Conservation (phyloP, 2,113 vertebrate species). For the Hydropotes inermis region DNA sequence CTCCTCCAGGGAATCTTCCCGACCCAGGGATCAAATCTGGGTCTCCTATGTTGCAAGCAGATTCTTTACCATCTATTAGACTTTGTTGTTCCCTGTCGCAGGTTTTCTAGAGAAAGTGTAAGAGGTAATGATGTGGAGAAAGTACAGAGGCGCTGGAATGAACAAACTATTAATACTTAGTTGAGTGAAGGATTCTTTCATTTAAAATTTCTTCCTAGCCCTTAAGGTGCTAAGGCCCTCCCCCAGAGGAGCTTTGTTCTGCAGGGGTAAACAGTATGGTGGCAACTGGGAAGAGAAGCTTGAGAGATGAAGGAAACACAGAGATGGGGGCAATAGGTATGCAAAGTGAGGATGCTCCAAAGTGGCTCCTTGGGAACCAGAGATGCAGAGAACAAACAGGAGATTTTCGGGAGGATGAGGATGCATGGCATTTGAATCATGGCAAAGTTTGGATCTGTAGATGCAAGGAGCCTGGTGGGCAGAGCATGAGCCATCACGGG, state of each 20-base stretch:
- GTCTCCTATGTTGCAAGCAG: neutral
- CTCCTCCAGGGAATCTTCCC: neutral
- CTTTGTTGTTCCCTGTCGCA: neutral
- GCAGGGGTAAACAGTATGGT: fast-evolving
- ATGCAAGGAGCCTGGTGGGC: neutral
- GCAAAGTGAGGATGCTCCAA: neutral
- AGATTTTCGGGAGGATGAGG: neutral
- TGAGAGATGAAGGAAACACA: neutral
- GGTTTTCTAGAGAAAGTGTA: neutral
- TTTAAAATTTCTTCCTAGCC: neutral
- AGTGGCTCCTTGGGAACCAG: neutral
- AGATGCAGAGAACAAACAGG: neutral
- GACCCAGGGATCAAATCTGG: neutral
- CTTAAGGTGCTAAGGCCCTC: neutral
- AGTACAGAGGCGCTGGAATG: neutral
- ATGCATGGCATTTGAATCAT: fast-evolving
- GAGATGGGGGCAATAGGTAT: neutral
- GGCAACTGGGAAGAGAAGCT: too few species aligned
- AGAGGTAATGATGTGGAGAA: neutral
- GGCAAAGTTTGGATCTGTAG: fast-evolving
- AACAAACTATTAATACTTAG: neutral
- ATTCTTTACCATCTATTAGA: neutral
- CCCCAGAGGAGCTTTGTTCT: neutral
- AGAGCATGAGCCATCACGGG: fast-evolving
- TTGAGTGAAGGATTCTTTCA: neutral